Base-by-base conservation (phyloP, 2,888 invertebrate genomes). In the Tetragnatha montana region DNA sequence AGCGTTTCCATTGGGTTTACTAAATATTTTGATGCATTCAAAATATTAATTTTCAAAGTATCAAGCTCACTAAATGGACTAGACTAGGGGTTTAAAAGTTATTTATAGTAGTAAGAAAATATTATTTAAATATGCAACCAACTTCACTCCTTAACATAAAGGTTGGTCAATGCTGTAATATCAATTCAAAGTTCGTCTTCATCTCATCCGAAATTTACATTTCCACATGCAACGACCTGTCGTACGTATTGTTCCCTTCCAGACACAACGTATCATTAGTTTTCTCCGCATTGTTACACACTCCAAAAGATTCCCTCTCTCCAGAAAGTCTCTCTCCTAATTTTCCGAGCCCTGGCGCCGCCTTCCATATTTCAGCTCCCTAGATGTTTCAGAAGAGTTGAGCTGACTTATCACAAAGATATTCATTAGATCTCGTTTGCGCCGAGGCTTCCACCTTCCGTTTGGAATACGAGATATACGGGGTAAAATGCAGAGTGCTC, bases 391-490 rank as follows among this genome's bases (percentile, higher is more conserved):
- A n/a, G 19, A 74, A 35, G 60, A 71, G 8, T 74, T 60, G n/a
- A 22, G 35, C 51, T 49, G 73, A n/a, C 50, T 2, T 81, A 73
- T 60, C 60, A 68, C 81, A 49, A 70, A 71, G 49, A 70, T 74
- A 49, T 82, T 82, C 74, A 74, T 73, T 51, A 73, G 49, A 70
- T 71, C 22, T 81, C 21, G 51, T 73, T 60, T 74, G 21, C 19
- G 3, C 35, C 19, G 50, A 76, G 76, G n/a, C 50, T 50, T 19
- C 71, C 1, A 35, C 4, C 35, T 74, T 21, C 4, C 50, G 50
- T 76, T 49, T 17, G 21, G n/a, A 49, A 49, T 22, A 35, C 35
- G 49, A 76, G 50, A n/a, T 76, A 50, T 49, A 19, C 4, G 19
- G 50, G 22, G 17, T 75, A 47, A 75, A 76, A 12, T 49, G 50